A percentile compares a stretch with the other conserved stretches of the same genome.
Conservation (phyloP, 2,113 vertebrate genomes). For the Cacatua alba region DNA sequence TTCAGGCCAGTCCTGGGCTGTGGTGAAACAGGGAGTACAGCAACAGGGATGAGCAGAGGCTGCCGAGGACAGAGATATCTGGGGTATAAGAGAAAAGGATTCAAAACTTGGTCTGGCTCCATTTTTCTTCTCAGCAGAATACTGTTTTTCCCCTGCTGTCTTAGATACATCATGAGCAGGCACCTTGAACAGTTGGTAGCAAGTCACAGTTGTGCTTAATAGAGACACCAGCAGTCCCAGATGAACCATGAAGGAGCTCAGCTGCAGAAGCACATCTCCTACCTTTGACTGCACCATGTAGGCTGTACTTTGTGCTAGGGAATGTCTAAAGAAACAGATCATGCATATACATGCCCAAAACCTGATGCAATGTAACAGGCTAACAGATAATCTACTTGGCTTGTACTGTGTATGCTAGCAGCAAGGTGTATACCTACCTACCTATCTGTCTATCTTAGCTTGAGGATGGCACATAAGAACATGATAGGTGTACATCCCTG, state of each 20-base stretch:
- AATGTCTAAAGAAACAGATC: background rate
- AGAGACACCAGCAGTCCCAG: background rate
- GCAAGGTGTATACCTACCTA: background rate
- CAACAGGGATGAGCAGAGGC: background rate
- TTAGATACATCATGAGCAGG: accelerated
- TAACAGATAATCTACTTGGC: background rate
- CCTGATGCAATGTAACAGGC: background rate
- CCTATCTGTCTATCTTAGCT: background rate
- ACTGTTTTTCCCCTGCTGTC: background rate
- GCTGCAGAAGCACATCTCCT: accelerated
- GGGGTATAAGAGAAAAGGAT: background rate
- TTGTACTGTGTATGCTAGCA: background rate
- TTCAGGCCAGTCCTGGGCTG: background rate
- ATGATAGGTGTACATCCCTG: accelerated
- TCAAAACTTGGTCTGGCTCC: background rate
- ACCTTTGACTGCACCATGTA: accelerated
- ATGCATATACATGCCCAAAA: background rate
- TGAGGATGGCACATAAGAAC: background rate
- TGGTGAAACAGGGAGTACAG: accelerated
- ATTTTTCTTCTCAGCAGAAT: background rate
- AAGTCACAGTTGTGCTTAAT: background rate
- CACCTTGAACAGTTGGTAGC: background rate
- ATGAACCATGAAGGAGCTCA: accelerated
- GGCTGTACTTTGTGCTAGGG: background rate
- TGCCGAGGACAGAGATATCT: background rate